Base-by-base conservation (phyloP, 2,113 vertebrate species). In the Serilophus lunatus region DNA sequence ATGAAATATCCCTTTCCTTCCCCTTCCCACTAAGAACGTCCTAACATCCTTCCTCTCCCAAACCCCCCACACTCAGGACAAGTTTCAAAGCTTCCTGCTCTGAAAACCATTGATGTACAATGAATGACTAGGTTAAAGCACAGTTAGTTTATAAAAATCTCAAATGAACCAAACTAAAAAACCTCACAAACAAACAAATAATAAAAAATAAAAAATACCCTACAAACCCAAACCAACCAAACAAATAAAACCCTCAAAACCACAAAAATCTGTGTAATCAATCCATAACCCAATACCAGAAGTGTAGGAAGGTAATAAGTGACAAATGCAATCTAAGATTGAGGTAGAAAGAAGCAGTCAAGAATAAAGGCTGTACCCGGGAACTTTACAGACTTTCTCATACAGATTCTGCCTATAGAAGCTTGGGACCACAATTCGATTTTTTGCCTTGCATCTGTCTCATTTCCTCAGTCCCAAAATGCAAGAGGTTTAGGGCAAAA, bases 351-450 rank as follows among this genome's bases (percentile, higher is more conserved):
- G 18, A 51, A 82, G 11, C 10, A 69, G 57, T 45, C 5, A 25
- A 56, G 56, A 47, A 25, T 1, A 4, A 88, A 88, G 9, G 3
- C 20, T 56, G 23, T 64, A 22, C 40, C 23, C 24, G 65, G 61
- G 45, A 86, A 45, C 16, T 40, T 88, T 2, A 26, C 26, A 68
- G 18, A 18, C 12, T 60, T 56, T 31, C 19, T 38, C n/a, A 3
- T 17, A 47, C 18, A 33, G 17, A 10, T 53, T 74, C 42, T 63
- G 18, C 18, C 12, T 1, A 1, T 31, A 54, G 61, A 86, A 57
- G 3, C 23, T 64, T 10, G 3, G n/a, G 17, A 51, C 8, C 2
- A 51, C 17, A 35, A 3, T 0, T 65, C 31, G 23, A 13, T 59
- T 65, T 74, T 20, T 45, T 42, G 31, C 12, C 36, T 49, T 29